A percentile compares a stretch with the other conserved stretches of the same genome.
These are phyloP conservation scores for Conger conger DNA, from an alignment of 2,113 vertebrate genomes.

Conservation along the genomic window DNA sequence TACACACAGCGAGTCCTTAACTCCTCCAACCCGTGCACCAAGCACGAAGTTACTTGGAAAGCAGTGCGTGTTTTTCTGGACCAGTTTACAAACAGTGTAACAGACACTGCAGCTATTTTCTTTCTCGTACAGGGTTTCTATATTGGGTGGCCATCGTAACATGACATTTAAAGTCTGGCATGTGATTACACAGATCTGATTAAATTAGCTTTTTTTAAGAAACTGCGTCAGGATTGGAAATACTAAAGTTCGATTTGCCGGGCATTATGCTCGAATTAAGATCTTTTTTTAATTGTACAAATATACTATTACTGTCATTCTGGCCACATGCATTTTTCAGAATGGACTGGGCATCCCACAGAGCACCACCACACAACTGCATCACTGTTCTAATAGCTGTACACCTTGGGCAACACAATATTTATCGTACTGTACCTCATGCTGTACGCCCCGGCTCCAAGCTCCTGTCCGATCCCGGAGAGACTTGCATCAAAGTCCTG, in stretches of 20 bases:
- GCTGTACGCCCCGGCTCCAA: slow-evolving; percentile 95
- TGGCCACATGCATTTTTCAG: neutral
- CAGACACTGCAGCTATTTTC: slow-evolving; percentile 4
- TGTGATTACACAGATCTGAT: neutral
- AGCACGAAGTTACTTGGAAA: neutral
- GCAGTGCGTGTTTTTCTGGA: neutral
- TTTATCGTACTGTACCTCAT: slow-evolving; percentile 82
- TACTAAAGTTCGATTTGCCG: neutral
- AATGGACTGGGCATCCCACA: neutral
- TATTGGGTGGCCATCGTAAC: neutral
- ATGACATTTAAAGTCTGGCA: slow-evolving; percentile 24
- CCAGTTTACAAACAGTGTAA: neutral
- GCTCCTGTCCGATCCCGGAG: slow-evolving; percentile 94
- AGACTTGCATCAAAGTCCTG: slow-evolving; percentile 97
- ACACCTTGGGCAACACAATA: neutral
- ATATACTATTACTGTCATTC: neutral
- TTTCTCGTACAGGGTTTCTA: neutral
- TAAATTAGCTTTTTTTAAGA: neutral
- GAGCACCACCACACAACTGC: neutral
- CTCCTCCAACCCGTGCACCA: neutral
- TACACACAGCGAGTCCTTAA: neutral
- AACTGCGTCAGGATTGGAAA: neutral
- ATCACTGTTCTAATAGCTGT: neutral
- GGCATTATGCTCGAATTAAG: neutral
- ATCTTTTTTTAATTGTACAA: neutral